A percentile compares a stretch with the other conserved stretches of the same genome.
Evolutionary conservation across 2,113 vertebrate genomes (phyloP).

Genomic region (Rhinoptilus africanus): DNA sequence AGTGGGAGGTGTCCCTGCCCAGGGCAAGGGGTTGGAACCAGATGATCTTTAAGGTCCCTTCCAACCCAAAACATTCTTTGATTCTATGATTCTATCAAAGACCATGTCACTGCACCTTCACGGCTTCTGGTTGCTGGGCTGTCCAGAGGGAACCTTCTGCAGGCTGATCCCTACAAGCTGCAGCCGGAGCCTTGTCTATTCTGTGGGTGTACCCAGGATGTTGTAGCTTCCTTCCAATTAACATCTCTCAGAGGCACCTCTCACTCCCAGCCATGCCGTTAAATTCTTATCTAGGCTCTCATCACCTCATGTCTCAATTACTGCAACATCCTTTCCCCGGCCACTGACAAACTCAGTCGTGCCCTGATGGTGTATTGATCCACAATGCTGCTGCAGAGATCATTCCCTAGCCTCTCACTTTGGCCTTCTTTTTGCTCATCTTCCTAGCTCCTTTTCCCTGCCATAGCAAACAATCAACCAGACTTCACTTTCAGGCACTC

Average conservation of each 20-base stretch:
- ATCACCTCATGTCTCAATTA: conserved; percentile 49
- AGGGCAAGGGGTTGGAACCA: too few species aligned
- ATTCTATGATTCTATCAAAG: neutral
- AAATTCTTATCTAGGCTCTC: conserved; percentile 29
- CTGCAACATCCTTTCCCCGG: conserved; percentile 13
- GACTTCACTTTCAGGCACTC: conserved; percentile 20
- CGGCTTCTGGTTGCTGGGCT: neutral
- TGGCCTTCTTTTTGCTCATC: neutral
- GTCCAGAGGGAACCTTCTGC: neutral
- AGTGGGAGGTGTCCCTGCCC: too few species aligned
- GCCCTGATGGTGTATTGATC: conserved; percentile 33
- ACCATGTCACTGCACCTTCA: fast-evolving
- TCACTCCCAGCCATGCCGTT: neutral
- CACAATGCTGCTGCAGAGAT: neutral
- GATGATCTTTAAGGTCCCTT: too few species aligned
- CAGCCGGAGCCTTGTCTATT: neutral
- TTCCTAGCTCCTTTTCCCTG: neutral
- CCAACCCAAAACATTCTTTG: too few species aligned
- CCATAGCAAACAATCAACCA: neutral
- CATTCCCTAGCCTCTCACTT: neutral
- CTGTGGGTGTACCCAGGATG: neutral
- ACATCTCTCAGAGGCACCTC: neutral
- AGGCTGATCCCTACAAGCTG: neutral
- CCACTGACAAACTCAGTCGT: conserved; percentile 15
- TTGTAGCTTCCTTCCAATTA: neutral